Percentiles rank a stretch among this genome's conserved stretches.
These are phyloP conservation scores for Campoplex nolae DNA, from an alignment of 2,888 invertebrate genomes.

Conservation along the genomic window DNA sequence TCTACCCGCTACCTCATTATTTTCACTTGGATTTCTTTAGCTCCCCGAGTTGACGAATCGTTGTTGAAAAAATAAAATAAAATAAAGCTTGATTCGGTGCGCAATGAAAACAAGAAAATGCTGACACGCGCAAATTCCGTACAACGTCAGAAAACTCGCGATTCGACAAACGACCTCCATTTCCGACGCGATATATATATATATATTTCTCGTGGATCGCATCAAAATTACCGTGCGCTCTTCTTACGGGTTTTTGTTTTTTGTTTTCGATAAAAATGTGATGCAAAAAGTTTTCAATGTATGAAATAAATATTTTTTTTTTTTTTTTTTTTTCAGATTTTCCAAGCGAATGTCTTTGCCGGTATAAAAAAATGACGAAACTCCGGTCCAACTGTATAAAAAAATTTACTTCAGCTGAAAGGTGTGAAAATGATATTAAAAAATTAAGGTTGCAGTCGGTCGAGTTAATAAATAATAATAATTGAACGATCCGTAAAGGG, in stretches of 20 bases:
- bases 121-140: conserved; percentile 66
- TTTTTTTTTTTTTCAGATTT: background rate
- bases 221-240: background rate
- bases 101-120: conserved; percentile 33
- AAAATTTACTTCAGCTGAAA: no score
- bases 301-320: background rate
- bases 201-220: background rate
- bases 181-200: no score
- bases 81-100: conserved; percentile 6
- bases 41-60: background rate
- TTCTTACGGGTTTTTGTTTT: background rate
- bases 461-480: no score
- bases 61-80: background rate
- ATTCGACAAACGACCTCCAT: background rate
- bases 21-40: background rate
- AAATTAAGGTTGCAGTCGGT: no score
- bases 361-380: no score
- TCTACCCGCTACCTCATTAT: background rate
- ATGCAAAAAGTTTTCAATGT: background rate
- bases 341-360: no score
- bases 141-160: background rate
- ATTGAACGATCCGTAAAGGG: no score
- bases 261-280: background rate
- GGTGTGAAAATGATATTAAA: no score
- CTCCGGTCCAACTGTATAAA: no score